phyloP scores from a whole-genome alignment of 1,140 invertebrate genomes.

The Drosophila pruinosa region DNA sequence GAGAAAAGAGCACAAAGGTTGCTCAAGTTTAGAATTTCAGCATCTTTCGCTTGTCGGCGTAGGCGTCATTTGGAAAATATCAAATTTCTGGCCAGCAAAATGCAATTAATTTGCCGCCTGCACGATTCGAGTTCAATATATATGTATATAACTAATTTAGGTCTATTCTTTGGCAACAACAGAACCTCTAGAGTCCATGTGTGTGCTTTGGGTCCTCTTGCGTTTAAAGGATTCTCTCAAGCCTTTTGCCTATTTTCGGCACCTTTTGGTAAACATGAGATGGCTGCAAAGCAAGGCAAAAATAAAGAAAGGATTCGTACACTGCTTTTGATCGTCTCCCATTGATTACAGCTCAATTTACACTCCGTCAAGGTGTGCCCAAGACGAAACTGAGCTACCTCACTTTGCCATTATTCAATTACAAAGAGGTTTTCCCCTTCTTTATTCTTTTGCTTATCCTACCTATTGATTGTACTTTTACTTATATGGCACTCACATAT shows the following conservation, averaged over 20 bases:
- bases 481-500: constrained; percentile 49
- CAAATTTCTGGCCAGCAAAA: constrained; percentile 43
- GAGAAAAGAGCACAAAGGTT: constrained; percentile 5
- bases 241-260: constrained; percentile 76
- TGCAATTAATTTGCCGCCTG: constrained; percentile 60
- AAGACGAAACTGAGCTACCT: constrained; percentile 48
- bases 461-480: constrained; percentile 4
- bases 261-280: constrained; percentile 80
- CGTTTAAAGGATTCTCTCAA: constrained; percentile 17
- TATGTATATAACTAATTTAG: constrained; percentile 58
- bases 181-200: constrained; percentile 29
- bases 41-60: neutral
- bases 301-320: constrained; percentile 28
- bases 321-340: constrained; percentile 48
- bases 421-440: constrained; percentile 39
- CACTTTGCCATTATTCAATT: constrained; percentile 49
- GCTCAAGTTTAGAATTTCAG: constrained; percentile 18
- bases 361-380: constrained; percentile 51
- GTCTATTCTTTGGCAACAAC: neutral
- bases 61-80: constrained; percentile 32
- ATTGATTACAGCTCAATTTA: constrained; percentile 72
- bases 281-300: constrained; percentile 37
- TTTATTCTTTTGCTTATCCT: neutral
- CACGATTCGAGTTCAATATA: constrained; percentile 7
- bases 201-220: constrained; percentile 57